Percentiles rank a stretch among this genome's conserved stretches.
These are phyloP conservation scores for Eubasilissa splendida DNA, from an alignment of 2,888 invertebrate genomes.

Conservation along the genomic window DNA sequence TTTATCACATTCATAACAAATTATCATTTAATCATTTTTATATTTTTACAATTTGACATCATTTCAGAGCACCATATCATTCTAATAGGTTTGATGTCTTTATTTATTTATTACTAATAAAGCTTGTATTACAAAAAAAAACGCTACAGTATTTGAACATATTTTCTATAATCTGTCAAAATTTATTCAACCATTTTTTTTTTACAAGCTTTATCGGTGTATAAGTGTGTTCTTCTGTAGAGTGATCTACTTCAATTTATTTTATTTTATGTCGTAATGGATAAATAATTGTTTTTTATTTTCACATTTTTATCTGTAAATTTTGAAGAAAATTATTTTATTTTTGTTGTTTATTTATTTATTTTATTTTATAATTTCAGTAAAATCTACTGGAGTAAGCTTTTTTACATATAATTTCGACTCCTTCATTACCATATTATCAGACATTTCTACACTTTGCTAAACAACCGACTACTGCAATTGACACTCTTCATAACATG, in stretches of 20 bases:
- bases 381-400: not conserved
- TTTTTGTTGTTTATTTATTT: not conserved
- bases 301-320: not conserved
- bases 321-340: not conserved
- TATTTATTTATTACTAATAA: not conserved
- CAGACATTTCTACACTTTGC: constrained; percentile 33
- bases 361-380: not conserved
- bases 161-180: not conserved
- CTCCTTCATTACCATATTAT: constrained; percentile 36
- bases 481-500: constrained; percentile 2
- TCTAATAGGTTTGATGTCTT: not conserved
- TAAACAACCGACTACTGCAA: constrained; percentile 29
- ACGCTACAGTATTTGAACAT: not conserved
- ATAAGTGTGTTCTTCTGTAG: not conserved
- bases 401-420: constrained; percentile 24
- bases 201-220: not conserved
- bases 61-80: not conserved
- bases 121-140: constrained; percentile 5
- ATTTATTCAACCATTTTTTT: too few relatives aligned
- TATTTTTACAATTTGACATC: constrained; percentile 17
- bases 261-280: not conserved
- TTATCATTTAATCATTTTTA: too few relatives aligned
- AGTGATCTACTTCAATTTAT: not conserved
- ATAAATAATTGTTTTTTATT: not conserved
- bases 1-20: too few relatives aligned